phyloP scores from a whole-genome alignment of 2,797 vertebrate genomes.

The Catamblyrhynchus diadema region DNA sequence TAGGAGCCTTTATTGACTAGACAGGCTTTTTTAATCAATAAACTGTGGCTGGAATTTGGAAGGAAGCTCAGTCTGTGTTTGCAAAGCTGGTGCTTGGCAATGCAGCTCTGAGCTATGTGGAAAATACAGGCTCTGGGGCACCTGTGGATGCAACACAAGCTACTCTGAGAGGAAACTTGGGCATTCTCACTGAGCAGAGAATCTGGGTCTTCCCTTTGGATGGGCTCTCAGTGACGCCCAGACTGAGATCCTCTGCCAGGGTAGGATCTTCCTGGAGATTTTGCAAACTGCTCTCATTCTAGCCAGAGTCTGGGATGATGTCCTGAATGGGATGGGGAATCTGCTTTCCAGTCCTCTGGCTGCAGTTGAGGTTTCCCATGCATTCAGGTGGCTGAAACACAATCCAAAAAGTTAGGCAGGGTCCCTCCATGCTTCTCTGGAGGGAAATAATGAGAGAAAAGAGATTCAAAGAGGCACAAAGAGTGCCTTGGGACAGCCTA shows the following conservation, averaged over 20 bases:
- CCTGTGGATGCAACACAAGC: neutral
- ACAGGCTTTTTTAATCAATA: conserved; percentile 39
- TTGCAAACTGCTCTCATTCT: neutral
- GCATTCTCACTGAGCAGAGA: neutral
- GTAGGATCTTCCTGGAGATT: neutral
- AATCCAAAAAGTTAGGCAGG: neutral
- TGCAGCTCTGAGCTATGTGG: neutral
- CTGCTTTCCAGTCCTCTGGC: conserved; percentile 11
- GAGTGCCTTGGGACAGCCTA: neutral
- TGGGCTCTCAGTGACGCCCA: neutral
- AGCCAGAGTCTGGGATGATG: neutral
- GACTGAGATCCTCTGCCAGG: neutral
- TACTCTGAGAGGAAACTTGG: neutral
- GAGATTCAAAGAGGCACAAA: neutral
- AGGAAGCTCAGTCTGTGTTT: neutral
- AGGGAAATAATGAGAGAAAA: neutral
- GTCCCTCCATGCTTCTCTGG: neutral
- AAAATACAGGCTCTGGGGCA: neutral
- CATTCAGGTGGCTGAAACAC: neutral
- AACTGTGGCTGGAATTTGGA: conserved; percentile 33
- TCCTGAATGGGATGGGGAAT: neutral
- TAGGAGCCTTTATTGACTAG: conserved; percentile 27
- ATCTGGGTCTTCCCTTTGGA: neutral
- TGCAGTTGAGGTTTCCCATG: neutral
- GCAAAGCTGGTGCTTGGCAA: neutral